Evolutionary conservation across 2,113 vertebrate genomes (phyloP).

Genomic region (Irena cyanogastra): DNA sequence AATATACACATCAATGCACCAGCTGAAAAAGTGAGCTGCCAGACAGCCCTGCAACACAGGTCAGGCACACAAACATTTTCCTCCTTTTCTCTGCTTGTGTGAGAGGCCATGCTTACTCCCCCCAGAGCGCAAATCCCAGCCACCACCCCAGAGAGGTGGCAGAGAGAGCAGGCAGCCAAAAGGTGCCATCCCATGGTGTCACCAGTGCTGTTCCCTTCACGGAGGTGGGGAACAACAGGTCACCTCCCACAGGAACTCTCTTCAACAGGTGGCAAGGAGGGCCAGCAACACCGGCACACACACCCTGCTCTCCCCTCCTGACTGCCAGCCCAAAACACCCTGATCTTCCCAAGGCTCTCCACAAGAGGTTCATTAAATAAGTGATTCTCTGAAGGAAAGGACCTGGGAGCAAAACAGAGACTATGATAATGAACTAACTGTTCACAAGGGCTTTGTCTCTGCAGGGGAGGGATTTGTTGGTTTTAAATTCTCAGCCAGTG

Average conservation of each 20-base stretch:
- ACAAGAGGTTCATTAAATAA: not conserved
- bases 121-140: not conserved
- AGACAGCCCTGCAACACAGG: not conserved
- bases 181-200: not conserved
- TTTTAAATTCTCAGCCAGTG: conserved; percentile 1
- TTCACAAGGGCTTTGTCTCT: conserved; percentile 27
- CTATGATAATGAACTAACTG: conserved; percentile 25
- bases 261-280: not conserved
- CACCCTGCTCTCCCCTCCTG: not conserved
- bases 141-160: not conserved
- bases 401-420: not conserved
- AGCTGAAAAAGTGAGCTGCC: not conserved
- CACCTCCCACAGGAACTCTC: not conserved
- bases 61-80: not conserved
- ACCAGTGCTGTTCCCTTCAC: accelerated
- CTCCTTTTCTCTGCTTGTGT: not conserved
- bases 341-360: not conserved
- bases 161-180: not conserved
- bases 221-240: not conserved
- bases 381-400: not conserved
- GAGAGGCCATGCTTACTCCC: not conserved
- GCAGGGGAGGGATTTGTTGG: not conserved
- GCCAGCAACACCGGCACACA: not conserved
- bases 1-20: not conserved
- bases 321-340: not conserved